Base-by-base conservation (phyloP, 1,140 invertebrate genomes). In the Vanessa atalanta region DNA sequence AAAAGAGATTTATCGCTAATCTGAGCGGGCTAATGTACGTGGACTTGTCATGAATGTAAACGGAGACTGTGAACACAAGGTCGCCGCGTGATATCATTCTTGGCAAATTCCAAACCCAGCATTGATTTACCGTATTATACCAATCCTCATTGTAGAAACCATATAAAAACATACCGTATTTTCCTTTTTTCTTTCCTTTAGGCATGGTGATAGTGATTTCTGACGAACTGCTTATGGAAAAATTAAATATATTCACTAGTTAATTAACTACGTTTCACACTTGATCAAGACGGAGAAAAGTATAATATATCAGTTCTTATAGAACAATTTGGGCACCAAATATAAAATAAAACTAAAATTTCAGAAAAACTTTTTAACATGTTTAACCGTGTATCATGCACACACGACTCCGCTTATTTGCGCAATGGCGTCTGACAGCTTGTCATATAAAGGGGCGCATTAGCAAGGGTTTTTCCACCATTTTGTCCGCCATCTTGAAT, bases 291-390 rank as follows among this genome's bases (percentile, higher is more conserved):
- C 75, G 91, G 92, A 87, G 89, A 93, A 90, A 88, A 91, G 87
- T 93, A 89, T 80, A 89, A 83, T 92, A 92, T 93, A 89, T 92
- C 90, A 91, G 89, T 93, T 91, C 91, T 89, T 92, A 89, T 88
- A 84, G 83, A 88, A 84, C 82, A 82, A 92, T 90, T 88, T 86
- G 85, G 81, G 82, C 86, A 93, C 88, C 83, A 81, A 90, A 91
- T 92, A 77, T 83, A 92, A 93, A 91, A 91, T 89, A 92, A 92
- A 93, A 93, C 89, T 90, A 90, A 93, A 92, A 92, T 93, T 90
- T 90, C 89, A 92, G 89, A 89, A 93, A 92, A 93, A 88, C 87
- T 92, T 92, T 90, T 93, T 93, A 93, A 93, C 92, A 93, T 93
- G 91, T 93, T 93, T 93, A 91, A 92, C 86, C 83, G 91, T 90